Evolutionary conservation across 2,113 vertebrate genomes (phyloP).

Genomic region (Corydoras maculifer): DNA sequence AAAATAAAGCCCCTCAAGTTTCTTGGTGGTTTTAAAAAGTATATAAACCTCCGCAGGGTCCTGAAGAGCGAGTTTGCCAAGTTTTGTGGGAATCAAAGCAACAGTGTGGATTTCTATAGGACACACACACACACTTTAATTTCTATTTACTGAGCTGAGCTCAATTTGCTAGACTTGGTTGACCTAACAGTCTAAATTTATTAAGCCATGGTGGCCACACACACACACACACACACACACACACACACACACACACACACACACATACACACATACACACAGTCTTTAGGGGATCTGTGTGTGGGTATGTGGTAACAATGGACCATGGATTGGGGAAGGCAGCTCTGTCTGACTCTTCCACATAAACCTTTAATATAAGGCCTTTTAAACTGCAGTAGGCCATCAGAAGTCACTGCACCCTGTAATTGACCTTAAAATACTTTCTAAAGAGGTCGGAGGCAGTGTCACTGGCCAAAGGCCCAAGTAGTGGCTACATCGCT

Average conservation of each 20-base stretch:
- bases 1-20: no score
- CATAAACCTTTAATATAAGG: slow-evolving; percentile 75
- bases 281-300: slow-evolving; percentile 42
- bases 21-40: no score
- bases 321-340: slow-evolving; percentile 55
- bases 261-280: slow-evolving; percentile 22
- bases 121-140: no score
- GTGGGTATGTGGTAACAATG: slow-evolving; percentile 66
- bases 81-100: no score
- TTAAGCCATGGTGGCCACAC: not conserved
- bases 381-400: slow-evolving; percentile 62
- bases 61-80: no score
- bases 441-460: slow-evolving; percentile 70
- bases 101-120: no score
- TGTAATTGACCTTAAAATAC: slow-evolving; percentile 82
- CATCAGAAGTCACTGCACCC: slow-evolving; percentile 71
- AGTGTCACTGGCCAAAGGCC: slow-evolving; percentile 70
- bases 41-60: no score
- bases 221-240: slow-evolving; percentile 13
- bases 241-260: slow-evolving; percentile 16
- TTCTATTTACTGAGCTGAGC: no score
- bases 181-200: no score
- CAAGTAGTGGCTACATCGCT: slow-evolving; percentile 56
- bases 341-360: slow-evolving; percentile 61
- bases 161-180: no score